Conservation (phyloP, 2,113 vertebrate species). For the Glaucomys volans region DNA sequence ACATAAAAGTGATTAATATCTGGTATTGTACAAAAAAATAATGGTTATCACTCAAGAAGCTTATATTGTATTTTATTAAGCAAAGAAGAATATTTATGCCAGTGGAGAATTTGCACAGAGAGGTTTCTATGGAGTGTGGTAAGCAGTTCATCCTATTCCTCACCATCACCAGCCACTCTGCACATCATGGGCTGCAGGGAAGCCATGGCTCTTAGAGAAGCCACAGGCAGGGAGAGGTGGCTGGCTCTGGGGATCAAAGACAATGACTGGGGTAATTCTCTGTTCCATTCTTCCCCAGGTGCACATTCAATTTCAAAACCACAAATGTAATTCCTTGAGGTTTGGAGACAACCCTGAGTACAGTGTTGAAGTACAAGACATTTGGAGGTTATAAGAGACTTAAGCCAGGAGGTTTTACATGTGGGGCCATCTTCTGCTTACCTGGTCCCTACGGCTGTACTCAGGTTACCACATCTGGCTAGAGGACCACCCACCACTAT, state of each 20-base stretch:
- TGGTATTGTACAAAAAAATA: not conserved
- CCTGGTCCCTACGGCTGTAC: not conserved
- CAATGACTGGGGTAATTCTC: not conserved
- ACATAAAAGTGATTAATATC: conserved; percentile 22
- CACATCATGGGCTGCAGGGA: not conserved
- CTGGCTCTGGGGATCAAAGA: not conserved
- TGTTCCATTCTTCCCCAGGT: not conserved
- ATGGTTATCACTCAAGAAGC: not conserved
- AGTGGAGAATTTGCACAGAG: not conserved
- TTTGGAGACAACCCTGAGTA: not conserved
- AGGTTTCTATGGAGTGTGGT: not conserved
- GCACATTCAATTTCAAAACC: not conserved
- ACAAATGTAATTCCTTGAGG: not conserved
- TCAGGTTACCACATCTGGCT: not conserved
- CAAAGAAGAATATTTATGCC: not conserved
- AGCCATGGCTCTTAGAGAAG: not conserved
- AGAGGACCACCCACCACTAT: not conserved
- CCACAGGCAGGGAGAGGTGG: accelerated
- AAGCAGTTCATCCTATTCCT: not conserved
- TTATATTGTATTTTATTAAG: not conserved
- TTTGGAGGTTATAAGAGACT: not conserved
- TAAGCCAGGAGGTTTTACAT: not conserved
- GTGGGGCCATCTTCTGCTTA: not conserved
- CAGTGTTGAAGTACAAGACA: not conserved
- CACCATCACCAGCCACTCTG: not conserved